Base-by-base conservation (phyloP, 2,888 invertebrate genomes). In the Mystacides longicornis region DNA sequence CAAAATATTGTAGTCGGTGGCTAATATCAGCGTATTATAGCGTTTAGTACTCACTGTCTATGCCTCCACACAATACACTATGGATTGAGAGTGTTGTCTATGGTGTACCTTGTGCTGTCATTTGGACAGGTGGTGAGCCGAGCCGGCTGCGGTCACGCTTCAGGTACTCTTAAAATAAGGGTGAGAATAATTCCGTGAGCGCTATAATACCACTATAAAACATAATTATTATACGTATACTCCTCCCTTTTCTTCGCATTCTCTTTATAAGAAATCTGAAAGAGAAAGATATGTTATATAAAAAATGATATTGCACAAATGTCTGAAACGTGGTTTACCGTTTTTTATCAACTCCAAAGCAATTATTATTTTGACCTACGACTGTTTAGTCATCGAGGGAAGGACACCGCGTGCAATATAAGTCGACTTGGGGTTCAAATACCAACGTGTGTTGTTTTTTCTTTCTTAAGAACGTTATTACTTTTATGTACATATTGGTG, bases 101-200 rank as follows among this genome's bases (percentile, higher is more conserved):
- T 27, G 23, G 5, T n/a, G 23, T 18, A 33, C 33, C 16, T 23
- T 42, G 21, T 20, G n/a, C 16, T 37, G 37, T 37, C 37, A 37
- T 22, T 16, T 33, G 37, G 51, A 56, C 56, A 56, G 59, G 59
- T 56, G 59, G 51, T 37, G 23, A 23, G n/a, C 31, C 23, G 46
- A 21, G 54, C 54, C 59, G 54, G 59, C 48, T 59, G 56, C 49
- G 53, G 59, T 51, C 51, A 43, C 54, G 55, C 53, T 47, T 42
- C 50, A 31, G 27, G 23, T 45, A n/a, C n/a, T 46, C 16, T 21
- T 18, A 46, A 46, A 46, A 37, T 37, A 37, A 37, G 37, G 37
- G 37, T 37, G 37, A 37, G 37, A 37, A 37, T 16, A n/a, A n/a
- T n/a, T n/a, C n/a, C n/a, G n/a, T n/a, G n/a, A n/a, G n/a, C n/a